A percentile compares a stretch with the other conserved stretches of the same genome.
These are phyloP conservation scores for Actinia tenebrosa DNA, from an alignment of 64 coral and sea anemone genomes.

Conservation along the genomic window DNA sequence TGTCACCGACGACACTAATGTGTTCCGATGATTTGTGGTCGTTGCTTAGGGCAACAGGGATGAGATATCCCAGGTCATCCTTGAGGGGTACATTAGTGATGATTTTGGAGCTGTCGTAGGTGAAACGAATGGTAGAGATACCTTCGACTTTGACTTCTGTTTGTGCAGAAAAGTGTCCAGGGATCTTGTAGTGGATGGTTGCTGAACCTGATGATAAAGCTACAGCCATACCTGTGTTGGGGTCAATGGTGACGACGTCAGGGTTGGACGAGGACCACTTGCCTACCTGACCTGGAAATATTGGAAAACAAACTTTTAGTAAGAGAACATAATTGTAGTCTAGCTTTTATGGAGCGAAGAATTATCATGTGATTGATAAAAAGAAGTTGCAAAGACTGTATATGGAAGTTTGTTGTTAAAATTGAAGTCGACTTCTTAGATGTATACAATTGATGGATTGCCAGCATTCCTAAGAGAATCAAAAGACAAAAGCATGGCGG, in stretches of 20 bases:
- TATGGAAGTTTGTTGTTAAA: no score
- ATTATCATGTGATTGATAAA: no score
- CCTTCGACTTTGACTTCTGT: conserved; percentile 77
- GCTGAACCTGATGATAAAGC: conserved; percentile 70
- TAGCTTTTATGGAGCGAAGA: no score
- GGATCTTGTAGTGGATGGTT: conserved; percentile 66
- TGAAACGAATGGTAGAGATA: conserved; percentile 47
- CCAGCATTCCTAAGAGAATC: no score
- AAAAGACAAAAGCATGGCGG: no score
- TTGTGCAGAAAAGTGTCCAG: conserved; percentile 61
- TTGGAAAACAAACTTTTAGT: not conserved
- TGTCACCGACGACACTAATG: not conserved
- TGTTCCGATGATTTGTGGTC: conserved; percentile 16
- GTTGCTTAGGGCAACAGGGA: conserved; percentile 55
- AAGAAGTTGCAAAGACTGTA: no score
- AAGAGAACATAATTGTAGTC: not conserved
- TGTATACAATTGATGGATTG: no score
- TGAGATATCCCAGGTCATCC: conserved; percentile 56
- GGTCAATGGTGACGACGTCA: conserved; percentile 56
- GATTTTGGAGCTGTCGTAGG: conserved; percentile 8
- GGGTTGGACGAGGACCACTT: conserved; percentile 77
- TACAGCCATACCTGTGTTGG: conserved; percentile 61
- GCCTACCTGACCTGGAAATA: conserved; percentile 55
- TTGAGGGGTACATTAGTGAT: conserved; percentile 62
- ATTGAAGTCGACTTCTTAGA: no score